Evolutionary conservation across 2,888 invertebrate species (phyloP).

Genomic region (Hemaris fuciformis): DNA sequence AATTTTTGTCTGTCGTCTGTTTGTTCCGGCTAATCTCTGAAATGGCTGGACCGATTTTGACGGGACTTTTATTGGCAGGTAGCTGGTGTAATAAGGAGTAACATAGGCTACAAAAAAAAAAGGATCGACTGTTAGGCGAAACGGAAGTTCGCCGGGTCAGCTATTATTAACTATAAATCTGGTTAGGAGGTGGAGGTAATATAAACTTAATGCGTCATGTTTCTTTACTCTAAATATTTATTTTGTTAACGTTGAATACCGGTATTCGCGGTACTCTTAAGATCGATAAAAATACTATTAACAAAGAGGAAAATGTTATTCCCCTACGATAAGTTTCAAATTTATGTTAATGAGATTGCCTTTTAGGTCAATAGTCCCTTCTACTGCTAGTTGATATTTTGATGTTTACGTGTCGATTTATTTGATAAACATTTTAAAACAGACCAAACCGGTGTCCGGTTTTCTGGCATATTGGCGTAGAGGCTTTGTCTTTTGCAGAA

Average conservation of each 20-base stretch:
- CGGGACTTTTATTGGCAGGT: too few relatives aligned
- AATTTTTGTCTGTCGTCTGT: too few relatives aligned
- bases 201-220: not conserved
- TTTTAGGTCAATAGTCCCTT: not conserved
- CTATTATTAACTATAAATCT: not conserved
- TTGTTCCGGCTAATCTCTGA: too few relatives aligned
- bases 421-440: not conserved
- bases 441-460: not conserved
- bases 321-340: not conserved
- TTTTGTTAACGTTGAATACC: not conserved
- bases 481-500: not conserved
- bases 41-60: too few relatives aligned
- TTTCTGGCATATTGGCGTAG: not conserved
- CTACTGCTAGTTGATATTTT: too few relatives aligned
- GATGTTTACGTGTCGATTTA: too few relatives aligned
- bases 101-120: too few relatives aligned
- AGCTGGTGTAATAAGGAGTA: too few relatives aligned
- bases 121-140: too few relatives aligned
- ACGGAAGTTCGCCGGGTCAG: too few relatives aligned
- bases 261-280: not conserved
- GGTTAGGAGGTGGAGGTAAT: not conserved
- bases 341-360: not conserved
- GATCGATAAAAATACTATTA: not conserved
- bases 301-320: not conserved
- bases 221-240: not conserved